Conservation (phyloP, 2,113 vertebrate genomes). For the Spizaetus ornatus region DNA sequence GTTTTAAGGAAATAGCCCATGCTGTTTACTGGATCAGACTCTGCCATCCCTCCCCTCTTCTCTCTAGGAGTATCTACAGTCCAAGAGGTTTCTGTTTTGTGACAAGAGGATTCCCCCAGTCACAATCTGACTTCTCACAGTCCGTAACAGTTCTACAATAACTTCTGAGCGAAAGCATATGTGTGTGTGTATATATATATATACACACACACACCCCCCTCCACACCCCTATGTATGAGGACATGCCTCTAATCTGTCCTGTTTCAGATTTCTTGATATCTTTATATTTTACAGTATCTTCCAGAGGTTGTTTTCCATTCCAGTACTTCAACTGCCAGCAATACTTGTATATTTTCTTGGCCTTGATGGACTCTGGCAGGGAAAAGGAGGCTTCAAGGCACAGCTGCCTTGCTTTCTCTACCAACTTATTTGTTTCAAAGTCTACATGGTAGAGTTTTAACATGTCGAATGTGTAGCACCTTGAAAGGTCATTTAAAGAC, state of each 20-base stretch:
- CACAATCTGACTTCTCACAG: not conserved
- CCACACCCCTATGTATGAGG: fast-evolving
- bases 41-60: not conserved
- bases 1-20: not conserved
- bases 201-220: no score
- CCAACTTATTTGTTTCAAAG: not conserved
- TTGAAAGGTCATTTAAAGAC: not conserved
- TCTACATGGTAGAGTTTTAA: not conserved
- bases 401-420: not conserved
- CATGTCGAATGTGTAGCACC: not conserved
- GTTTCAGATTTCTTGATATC: not conserved
- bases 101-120: not conserved
- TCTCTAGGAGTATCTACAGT: fast-evolving
- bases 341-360: not conserved
- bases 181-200: no score
- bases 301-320: not conserved
- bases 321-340: not conserved
- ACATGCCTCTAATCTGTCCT: not conserved
- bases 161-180: not conserved
- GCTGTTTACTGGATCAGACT: no score
- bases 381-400: not conserved
- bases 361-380: not conserved
- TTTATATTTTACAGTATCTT: not conserved
- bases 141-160: not conserved
- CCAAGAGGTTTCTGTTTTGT: not conserved